A percentile compares a stretch with the other conserved stretches of the same genome.
phyloP scores from a whole-genome alignment of 1,140 invertebrate species.

The Bursaphelenchus mucronatus region DNA sequence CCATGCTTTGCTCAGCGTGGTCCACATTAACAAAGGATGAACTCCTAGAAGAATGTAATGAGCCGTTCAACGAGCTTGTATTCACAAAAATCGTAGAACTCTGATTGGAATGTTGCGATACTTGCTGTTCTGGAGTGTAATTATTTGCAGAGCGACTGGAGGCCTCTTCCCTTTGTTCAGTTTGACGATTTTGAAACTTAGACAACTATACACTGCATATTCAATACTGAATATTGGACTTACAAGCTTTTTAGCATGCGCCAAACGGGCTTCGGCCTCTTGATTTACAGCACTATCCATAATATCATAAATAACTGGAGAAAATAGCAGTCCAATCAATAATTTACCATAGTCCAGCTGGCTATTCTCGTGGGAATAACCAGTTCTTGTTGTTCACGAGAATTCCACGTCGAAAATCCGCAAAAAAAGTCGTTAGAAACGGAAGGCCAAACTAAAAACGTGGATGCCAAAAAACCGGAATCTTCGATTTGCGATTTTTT shows the following conservation, averaged over 20 bases:
- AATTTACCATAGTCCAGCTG: too few relatives aligned
- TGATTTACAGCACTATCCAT: too few relatives aligned
- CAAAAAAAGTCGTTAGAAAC: too few relatives aligned
- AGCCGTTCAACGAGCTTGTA: conserved; percentile 4
- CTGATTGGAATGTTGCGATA: neutral
- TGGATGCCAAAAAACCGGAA: too few relatives aligned
- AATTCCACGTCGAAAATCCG: too few relatives aligned
- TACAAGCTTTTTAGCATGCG: conserved; percentile 33
- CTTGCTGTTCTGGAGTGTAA: neutral
- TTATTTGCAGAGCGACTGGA: neutral
- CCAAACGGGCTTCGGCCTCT: conserved; percentile 22
- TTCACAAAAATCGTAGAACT: conserved; percentile 20
- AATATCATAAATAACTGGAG: too few relatives aligned
- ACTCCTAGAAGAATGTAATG: conserved; percentile 12
- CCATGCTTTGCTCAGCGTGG: conserved; percentile 12
- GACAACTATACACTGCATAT: conserved; percentile 24
- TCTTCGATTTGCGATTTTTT: too few relatives aligned
- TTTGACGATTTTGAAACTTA: conserved; percentile 29
- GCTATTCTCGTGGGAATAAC: too few relatives aligned
- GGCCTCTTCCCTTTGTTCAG: neutral
- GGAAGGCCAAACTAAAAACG: too few relatives aligned
- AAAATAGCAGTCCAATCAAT: too few relatives aligned
- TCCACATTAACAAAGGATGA: conserved; percentile 19
- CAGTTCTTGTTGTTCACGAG: too few relatives aligned
- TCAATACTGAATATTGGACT: neutral